Conservation (phyloP, 2,113 vertebrate species). For the Mobula birostris region DNA sequence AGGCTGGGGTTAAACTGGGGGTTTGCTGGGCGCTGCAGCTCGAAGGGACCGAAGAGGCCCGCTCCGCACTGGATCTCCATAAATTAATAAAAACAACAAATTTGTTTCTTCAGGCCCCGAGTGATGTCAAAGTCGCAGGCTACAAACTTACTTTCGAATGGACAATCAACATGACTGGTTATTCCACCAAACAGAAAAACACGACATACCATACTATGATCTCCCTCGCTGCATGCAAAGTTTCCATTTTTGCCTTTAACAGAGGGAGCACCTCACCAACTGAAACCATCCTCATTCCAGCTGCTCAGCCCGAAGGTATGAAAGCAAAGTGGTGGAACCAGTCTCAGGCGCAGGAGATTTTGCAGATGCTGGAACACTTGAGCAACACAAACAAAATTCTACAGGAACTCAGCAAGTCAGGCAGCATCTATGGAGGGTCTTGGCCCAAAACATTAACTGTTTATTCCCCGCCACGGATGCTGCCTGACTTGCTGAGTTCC, state of each 20-base stretch:
- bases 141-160: slow-evolving; percentile 43
- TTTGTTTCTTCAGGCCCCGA: neutral
- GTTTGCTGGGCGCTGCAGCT: too few relatives aligned
- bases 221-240: slow-evolving; percentile 45
- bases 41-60: too few relatives aligned
- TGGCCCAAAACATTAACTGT: too few relatives aligned
- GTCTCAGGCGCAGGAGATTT: slow-evolving; percentile 24
- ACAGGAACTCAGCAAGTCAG: too few relatives aligned
- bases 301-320: slow-evolving; percentile 45
- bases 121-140: neutral
- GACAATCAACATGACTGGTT: rapidly evolving
- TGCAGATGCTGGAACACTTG: too few relatives aligned
- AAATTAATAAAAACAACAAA: neutral
- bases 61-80: too few relatives aligned
- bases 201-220: slow-evolving; percentile 40
- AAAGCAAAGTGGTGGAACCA: neutral
- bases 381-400: too few relatives aligned
- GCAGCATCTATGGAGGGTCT: too few relatives aligned
- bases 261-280: rapidly evolving
- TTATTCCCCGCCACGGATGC: too few relatives aligned
- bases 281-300: neutral
- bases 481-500: too few relatives aligned
- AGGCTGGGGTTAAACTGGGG: too few relatives aligned
- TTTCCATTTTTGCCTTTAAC: neutral
- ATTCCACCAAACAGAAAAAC: neutral